phyloP scores from a whole-genome alignment of 2,797 vertebrate species.

The Threskiornis aethiopicus region DNA sequence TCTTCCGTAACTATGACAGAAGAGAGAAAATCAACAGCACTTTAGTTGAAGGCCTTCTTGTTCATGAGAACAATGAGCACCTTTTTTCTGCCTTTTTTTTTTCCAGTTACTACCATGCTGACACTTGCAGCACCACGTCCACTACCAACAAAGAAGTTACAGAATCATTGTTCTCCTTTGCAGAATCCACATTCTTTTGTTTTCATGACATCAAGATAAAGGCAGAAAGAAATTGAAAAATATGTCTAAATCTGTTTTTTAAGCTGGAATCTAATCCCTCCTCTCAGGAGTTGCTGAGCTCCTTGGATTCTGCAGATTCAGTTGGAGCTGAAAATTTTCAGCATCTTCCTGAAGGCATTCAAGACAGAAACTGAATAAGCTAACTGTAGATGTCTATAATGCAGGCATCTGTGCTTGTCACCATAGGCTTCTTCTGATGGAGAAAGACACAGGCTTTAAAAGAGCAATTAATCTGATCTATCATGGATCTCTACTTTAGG shows the following conservation, averaged over 20 bases:
- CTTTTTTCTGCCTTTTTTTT: not conserved
- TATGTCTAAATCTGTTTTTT: not conserved
- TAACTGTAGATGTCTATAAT: not conserved
- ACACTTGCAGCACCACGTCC: not conserved
- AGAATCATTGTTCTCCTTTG: not conserved
- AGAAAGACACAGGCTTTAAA: not conserved
- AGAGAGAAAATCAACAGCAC: not conserved
- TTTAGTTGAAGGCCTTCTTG: not conserved
- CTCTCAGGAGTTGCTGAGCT: not conserved
- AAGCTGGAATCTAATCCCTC: not conserved
- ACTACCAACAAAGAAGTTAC: not conserved
- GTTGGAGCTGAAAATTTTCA: not conserved
- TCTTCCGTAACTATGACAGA: not conserved
- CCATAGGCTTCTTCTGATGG: not conserved
- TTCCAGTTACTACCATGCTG: not conserved
- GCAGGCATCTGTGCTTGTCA: not conserved
- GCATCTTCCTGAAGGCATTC: not conserved
- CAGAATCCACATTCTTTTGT: not conserved
- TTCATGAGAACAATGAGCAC: not conserved
- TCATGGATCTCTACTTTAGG: not conserved
- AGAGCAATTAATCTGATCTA: not conserved
- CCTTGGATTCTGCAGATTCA: not conserved
- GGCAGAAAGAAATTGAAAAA: not conserved
- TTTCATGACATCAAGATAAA: not conserved
- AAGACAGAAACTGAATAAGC: not conserved